These are phyloP conservation scores for Malacosoma neustria DNA, from an alignment of 2,888 invertebrate genomes.

Conservation along the genomic window DNA sequence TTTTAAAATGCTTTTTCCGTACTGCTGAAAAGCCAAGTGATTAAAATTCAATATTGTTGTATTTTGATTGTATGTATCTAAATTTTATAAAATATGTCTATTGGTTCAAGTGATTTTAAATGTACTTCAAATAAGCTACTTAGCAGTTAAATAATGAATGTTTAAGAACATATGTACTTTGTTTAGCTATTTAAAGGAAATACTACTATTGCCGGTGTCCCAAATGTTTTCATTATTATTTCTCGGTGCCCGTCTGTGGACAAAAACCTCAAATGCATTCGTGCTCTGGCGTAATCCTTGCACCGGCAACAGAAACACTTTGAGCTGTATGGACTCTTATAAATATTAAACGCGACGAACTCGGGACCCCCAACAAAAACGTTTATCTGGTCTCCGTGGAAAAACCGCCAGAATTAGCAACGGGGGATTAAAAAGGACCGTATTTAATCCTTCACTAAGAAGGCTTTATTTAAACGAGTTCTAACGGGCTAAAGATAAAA, in stretches of 20 bases:
- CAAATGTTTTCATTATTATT: slow-evolving; percentile 42
- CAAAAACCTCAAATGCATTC: slow-evolving; percentile 51
- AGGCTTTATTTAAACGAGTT: slow-evolving; percentile 75
- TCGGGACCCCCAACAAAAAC: slow-evolving; percentile 63
- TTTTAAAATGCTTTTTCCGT: slow-evolving; percentile 36
- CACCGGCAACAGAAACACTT: slow-evolving; percentile 50
- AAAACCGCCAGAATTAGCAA: slow-evolving; percentile 73
- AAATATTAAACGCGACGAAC: slow-evolving; percentile 63
- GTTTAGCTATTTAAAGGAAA: no score
- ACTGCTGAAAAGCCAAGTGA: slow-evolving; percentile 29
- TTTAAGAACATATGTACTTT: no score
- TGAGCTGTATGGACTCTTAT: slow-evolving; percentile 58
- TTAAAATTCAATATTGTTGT: slow-evolving; percentile 35
- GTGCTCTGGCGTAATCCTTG: slow-evolving; percentile 47
- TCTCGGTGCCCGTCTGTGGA: slow-evolving; percentile 36
- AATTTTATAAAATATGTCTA: no score
- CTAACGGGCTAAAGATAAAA: slow-evolving; percentile 75
- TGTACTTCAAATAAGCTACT: no score
- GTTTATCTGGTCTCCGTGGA: slow-evolving; percentile 70
- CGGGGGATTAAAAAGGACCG: slow-evolving; percentile 70
- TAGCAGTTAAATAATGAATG: no score
- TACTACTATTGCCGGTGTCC: no score
- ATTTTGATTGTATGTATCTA: slow-evolving; percentile 26
- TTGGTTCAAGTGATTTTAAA: no score
- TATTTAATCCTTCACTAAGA: slow-evolving; percentile 75